These are phyloP conservation scores for Colostygia pectinataria DNA, from an alignment of 2,888 invertebrate genomes.

Conservation along the genomic window DNA sequence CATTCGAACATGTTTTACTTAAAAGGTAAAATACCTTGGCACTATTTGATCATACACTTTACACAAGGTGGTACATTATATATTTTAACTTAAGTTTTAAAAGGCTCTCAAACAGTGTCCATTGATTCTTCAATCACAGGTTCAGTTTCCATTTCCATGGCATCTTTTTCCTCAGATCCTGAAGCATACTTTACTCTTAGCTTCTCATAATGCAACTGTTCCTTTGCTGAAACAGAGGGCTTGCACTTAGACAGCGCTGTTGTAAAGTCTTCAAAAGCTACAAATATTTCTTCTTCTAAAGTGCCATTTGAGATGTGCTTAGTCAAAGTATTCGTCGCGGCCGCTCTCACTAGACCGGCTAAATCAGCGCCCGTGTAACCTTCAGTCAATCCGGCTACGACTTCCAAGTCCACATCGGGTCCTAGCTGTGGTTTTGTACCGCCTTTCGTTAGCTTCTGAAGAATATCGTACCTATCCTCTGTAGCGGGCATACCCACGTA, in stretches of 20 bases:
- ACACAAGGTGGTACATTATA: conserved; percentile 40
- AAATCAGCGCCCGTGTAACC: conserved; percentile 98
- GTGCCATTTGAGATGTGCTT: conserved; percentile 86
- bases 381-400: conserved; percentile 86
- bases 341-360: conserved; percentile 93
- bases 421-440: conserved; percentile 90
- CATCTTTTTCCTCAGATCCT: conserved; percentile 69
- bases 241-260: conserved; percentile 90
- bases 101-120: conserved; percentile 69
- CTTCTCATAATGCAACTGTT: conserved; percentile 89
- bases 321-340: conserved; percentile 90
- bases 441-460: conserved; percentile 94
- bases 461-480: conserved; percentile 92
- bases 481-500: conserved; percentile 94
- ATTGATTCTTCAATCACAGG: conserved; percentile 73
- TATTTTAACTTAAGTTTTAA: conserved; percentile 43
- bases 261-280: conserved; percentile 88
- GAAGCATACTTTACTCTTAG: conserved; percentile 86
- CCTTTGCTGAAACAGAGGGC: conserved; percentile 93
- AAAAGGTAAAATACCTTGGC: conserved; percentile 48
- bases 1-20: conserved; percentile 13
- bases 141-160: conserved; percentile 83
- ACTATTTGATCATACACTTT: conserved; percentile 54
- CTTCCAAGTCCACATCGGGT: conserved; percentile 88
- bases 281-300: conserved; percentile 81